Percentiles rank a stretch among this genome's conserved stretches.
Evolutionary conservation across 2,113 vertebrate genomes (phyloP).

Genomic region (Vombatus ursinus): DNA sequence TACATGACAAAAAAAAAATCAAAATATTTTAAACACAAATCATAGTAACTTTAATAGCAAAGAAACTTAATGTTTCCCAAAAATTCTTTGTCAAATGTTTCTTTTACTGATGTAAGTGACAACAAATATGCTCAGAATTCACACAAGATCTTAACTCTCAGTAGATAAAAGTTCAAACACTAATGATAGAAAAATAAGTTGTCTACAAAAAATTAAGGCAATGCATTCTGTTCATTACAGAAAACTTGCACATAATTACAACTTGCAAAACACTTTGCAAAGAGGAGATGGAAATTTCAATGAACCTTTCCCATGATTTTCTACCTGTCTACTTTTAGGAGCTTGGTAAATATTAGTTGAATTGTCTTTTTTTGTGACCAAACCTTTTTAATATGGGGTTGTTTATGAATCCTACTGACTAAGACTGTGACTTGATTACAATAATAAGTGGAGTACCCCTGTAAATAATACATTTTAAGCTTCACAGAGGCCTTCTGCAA

Average conservation of each 20-base stretch:
- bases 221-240: conserved; percentile 31
- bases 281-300: background rate
- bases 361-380: background rate
- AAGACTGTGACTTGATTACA: background rate
- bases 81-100: conserved; percentile 12
- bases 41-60: background rate
- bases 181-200: conserved; percentile 43
- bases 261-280: background rate
- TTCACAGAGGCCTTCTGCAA: conserved; percentile 35
- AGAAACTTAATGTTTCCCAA: background rate
- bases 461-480: conserved; percentile 18
- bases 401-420: conserved; percentile 2
- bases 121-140: conserved; percentile 41
- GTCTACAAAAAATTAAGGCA: conserved; percentile 39
- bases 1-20: conserved; percentile 30
- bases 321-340: background rate
- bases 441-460: conserved; percentile 30
- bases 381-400: background rate
- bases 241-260: conserved; percentile 51
- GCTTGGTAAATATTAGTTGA: background rate
- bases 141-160: conserved; percentile 33
- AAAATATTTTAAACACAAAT: conserved; percentile 17
- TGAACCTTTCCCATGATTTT: background rate
- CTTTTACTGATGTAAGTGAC: background rate
- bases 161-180: background rate